Percentiles rank a stretch among this genome's conserved stretches.
Conservation (phyloP, 2,888 invertebrate species). For the Eueremaeus valkanovi region DNA sequence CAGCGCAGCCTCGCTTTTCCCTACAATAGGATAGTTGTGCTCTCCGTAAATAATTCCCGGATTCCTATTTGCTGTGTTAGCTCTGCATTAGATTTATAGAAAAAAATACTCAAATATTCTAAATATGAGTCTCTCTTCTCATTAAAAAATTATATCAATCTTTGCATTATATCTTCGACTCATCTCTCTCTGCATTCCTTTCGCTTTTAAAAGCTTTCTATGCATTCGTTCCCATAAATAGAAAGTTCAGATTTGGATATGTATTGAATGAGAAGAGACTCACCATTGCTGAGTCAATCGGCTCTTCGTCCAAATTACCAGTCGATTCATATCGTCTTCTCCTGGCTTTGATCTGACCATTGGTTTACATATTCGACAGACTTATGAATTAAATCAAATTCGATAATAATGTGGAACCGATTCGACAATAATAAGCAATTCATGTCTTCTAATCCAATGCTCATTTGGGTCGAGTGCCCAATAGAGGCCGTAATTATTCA, state of each 20-base stretch:
- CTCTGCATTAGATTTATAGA: conserved; percentile 12
- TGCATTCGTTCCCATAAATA: neutral
- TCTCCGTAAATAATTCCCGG: conserved; percentile 27
- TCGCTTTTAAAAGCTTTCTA: neutral
- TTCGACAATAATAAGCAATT: too few species aligned
- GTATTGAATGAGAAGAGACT: neutral
- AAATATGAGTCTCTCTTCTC: neutral
- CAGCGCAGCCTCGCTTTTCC: conserved; percentile 31
- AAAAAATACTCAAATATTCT: neutral
- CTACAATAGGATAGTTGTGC: conserved; percentile 25
- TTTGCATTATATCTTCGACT: neutral
- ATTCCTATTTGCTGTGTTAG: conserved; percentile 8
- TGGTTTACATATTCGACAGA: too few species aligned
- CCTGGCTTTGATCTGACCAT: too few species aligned
- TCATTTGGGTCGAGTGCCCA: too few species aligned
- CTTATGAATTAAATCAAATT: too few species aligned
- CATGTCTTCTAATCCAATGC: too few species aligned
- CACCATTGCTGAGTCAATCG: neutral
- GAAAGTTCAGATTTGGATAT: too few species aligned
- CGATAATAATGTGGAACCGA: too few species aligned
- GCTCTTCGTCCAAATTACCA: neutral
- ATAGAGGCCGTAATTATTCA: neutral
- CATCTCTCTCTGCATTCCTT: neutral
- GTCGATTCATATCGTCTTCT: neutral
- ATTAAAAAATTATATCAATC: conserved; percentile 11